Conservation (phyloP, 2,113 vertebrate species). For the Cavia porcellus region DNA sequence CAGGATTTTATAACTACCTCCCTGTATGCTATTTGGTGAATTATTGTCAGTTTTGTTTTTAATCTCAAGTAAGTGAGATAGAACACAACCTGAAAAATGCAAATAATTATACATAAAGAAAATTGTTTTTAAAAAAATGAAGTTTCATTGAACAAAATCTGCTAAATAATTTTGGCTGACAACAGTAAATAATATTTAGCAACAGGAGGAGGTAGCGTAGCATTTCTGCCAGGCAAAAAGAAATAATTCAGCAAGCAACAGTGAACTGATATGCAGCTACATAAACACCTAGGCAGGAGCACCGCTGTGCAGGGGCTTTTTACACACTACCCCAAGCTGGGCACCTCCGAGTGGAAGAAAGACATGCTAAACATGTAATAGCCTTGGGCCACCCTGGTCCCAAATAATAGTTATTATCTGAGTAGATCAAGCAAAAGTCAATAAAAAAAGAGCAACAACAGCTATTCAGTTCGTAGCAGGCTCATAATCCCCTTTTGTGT, state of each 20-base stretch:
- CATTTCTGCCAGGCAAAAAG: conserved; percentile 57
- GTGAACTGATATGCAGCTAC: conserved; percentile 71
- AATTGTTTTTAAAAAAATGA: background rate
- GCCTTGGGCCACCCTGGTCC: conserved; percentile 73
- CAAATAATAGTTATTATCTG: conserved; percentile 81
- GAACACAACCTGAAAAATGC: conserved; percentile 20
- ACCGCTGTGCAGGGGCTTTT: conserved; percentile 67
- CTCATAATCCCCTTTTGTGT: conserved; percentile 66
- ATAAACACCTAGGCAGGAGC: conserved; percentile 77
- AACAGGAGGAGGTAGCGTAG: background rate
- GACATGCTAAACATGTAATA: conserved; percentile 84
- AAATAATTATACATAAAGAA: background rate
- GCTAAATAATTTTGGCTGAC: conserved; percentile 45
- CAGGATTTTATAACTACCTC: background rate
- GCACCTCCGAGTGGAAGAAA: conserved; percentile 70
- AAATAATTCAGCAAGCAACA: conserved; percentile 72
- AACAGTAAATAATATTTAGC: conserved; percentile 6
- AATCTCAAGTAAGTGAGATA: background rate
- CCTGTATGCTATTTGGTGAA: background rate
- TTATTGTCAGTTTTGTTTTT: background rate
- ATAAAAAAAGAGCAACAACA: conserved; percentile 69
- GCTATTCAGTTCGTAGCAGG: conserved; percentile 58
- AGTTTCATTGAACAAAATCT: background rate
- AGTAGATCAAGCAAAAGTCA: conserved; percentile 84
- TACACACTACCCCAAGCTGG: conserved; percentile 79